These are phyloP conservation scores for Coendou prehensilis DNA, from an alignment of 2,797 vertebrate genomes.

Conservation along the genomic window DNA sequence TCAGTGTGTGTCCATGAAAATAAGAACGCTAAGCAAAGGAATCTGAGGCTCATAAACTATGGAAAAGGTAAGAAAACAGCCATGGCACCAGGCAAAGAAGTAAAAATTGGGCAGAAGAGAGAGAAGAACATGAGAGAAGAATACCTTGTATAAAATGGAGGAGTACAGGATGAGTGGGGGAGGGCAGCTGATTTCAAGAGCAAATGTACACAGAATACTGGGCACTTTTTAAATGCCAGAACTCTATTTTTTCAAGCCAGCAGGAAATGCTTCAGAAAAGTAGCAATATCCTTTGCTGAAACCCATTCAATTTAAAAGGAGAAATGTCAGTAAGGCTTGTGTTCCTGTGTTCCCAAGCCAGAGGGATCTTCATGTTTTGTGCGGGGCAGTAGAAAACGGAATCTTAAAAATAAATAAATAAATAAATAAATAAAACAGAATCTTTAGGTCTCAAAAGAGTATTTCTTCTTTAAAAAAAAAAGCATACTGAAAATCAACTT, in stretches of 20 bases:
- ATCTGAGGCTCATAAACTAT: background rate
- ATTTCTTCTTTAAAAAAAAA: conserved; percentile 23
- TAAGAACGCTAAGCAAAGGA: conserved; percentile 45
- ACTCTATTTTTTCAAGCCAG: conserved; percentile 42
- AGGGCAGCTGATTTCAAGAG: background rate
- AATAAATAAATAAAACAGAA: background rate
- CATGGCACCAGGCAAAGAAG: background rate
- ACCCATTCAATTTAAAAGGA: conserved; percentile 34
- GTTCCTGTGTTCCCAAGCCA: background rate
- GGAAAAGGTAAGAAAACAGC: conserved; percentile 28
- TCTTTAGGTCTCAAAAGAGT: conserved; percentile 18
- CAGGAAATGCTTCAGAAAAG: conserved; percentile 67
- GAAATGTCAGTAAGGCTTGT: conserved; percentile 62
- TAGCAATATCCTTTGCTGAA: conserved; percentile 46
- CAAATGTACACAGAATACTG: background rate
- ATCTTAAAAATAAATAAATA: background rate
- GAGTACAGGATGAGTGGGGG: background rate
- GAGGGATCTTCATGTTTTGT: background rate
- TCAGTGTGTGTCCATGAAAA: background rate
- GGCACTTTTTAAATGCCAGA: background rate
- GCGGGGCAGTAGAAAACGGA: background rate
- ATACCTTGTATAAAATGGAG: background rate
- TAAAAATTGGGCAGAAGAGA: conserved; percentile 4
- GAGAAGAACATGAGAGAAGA: background rate
- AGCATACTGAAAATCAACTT: conserved; percentile 62